Evolutionary conservation across 1,140 invertebrate genomes (phyloP), one percentile per base, ranked within the genome.

Genomic region (Microvelia longipes): DNA sequence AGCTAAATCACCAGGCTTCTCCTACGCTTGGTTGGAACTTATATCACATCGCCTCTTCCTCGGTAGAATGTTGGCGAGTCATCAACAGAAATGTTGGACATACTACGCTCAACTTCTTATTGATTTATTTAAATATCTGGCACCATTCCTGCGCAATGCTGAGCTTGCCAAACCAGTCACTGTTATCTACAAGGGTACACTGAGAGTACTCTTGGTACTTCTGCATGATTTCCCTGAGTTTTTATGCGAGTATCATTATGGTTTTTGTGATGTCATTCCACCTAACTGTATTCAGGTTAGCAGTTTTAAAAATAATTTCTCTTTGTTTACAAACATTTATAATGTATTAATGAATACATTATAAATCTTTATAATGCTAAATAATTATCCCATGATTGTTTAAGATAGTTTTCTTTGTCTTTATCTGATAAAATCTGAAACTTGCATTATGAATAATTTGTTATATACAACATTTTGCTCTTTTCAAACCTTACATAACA

Each of bases 141-240:
- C 94, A 29, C 97, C 97, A 2, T 99, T 97, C 82, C 82, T 99
- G 67, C 85, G 96, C 50, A 99, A 98, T 81, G 94, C 96, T 0
- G 94, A 98, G 77, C 83, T 99, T 1, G 91, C 92, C 0, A 92
- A 96, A 75, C 91, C 96, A 0, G 92, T 98, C 1, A 92, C 93
- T 73, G 82, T 91, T 64, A 80, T 99, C 1, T 99, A 99, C 81
- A 97, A 96, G 82, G 97, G 96, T 65, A 98, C 95, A 2, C 81
- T 99, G 5, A 85, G 96, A 71, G 93, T 99, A 0, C 81, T 99
- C n/a, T 80, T 99, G 15, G 94, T 99, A 0, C 82, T 99, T 15
- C 83, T 99, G 1, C 96, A 99, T 77, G 98, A 99, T 80, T 99
- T 99, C 79, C 98, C 98, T 0, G 98, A 99, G 79, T 98, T 99